Base-by-base conservation (phyloP, 1,140 invertebrate genomes). In the Drosophila melanogaster region DNA sequence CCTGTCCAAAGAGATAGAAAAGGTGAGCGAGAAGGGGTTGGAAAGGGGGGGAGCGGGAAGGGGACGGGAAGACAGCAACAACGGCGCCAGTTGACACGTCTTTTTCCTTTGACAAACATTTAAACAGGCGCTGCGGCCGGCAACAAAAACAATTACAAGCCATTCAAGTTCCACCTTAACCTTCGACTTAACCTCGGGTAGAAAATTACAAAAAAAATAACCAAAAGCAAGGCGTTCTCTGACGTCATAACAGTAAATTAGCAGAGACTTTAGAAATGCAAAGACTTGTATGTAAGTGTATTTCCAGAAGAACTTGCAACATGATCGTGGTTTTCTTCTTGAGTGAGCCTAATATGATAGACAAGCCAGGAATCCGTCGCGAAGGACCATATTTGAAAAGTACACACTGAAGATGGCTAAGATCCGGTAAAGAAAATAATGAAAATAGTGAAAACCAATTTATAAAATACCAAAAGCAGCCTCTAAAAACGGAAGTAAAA, bases 231-330 rank as follows among this genome's bases (percentile, higher is more conserved):
- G 10, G 11, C 4, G 3, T 12, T 43, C 46, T 61, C 47, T 84
- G 71, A 87, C 67, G 67, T 89, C 76, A 87, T 87, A 87, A 87
- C 79, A 79, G 61, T 87, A 89, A 87, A 87, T 87, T 77, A 89
- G 60, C 50, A 19, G 26, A 15, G 3, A 50, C 14, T 17, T 14
- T 10, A 4, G 11, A 30, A 11, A 15, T 49, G 24, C 7, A 15
- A 4, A 6, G 15, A 1, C 8, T 30, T 30, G 30, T 8, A 30
- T 30, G 17, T 8, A 30, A 19, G 17, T 30, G 0, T 17, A 43
- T 46, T 33, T 17, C 2, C 4, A 30, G 2, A 30, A 8, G 30
- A 30, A 30, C 8, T 10, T 8, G 8, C 7, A 2, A 30, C 30
- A 10, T 30, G 30, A 17, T 19, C 24, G 40, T 57, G 11, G 4